phyloP scores from a whole-genome alignment of 2,888 invertebrate genomes.

The Zonitis immaculata region DNA sequence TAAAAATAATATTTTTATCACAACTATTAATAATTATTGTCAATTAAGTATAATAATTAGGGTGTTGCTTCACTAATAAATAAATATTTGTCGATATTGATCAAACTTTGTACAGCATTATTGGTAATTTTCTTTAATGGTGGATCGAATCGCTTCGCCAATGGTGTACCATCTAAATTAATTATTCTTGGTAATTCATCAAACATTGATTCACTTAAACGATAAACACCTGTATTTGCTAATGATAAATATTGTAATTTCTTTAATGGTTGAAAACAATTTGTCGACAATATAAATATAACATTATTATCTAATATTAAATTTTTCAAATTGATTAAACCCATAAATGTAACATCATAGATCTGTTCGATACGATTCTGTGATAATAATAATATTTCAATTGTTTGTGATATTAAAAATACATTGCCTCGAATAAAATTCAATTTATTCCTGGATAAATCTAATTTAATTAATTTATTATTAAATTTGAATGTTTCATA shows the following conservation, averaged over 20 bases:
- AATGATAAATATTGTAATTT: conserved; percentile 42
- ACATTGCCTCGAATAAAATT: conserved; percentile 35
- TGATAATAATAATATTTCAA: conserved; percentile 40
- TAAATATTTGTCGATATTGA: conserved; percentile 30
- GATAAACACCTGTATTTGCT: conserved; percentile 42
- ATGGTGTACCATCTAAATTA: conserved; percentile 41
- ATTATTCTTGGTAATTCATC: conserved; percentile 38
- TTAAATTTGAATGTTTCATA: conserved; percentile 40
- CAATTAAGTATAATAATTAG: too few species aligned
- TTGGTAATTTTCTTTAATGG: conserved; percentile 40
- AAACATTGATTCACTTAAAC: conserved; percentile 42
- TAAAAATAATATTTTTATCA: too few species aligned
- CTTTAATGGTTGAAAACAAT: conserved; percentile 38
- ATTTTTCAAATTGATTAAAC: conserved; percentile 39
- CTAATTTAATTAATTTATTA: conserved; percentile 36
- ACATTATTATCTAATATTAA: conserved; percentile 41
- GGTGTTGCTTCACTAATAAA: conserved; percentile 7
- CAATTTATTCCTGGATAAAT: conserved; percentile 40
- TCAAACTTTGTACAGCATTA: conserved; percentile 35
- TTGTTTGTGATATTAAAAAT: conserved; percentile 38
- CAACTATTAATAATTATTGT: too few species aligned
- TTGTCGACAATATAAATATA: conserved; percentile 34
- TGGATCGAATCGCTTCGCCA: conserved; percentile 41
- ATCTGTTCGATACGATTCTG: conserved; percentile 42
- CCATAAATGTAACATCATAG: conserved; percentile 41